Conservation (phyloP, 1,140 invertebrate genomes). For the Mylabris phalerata region DNA sequence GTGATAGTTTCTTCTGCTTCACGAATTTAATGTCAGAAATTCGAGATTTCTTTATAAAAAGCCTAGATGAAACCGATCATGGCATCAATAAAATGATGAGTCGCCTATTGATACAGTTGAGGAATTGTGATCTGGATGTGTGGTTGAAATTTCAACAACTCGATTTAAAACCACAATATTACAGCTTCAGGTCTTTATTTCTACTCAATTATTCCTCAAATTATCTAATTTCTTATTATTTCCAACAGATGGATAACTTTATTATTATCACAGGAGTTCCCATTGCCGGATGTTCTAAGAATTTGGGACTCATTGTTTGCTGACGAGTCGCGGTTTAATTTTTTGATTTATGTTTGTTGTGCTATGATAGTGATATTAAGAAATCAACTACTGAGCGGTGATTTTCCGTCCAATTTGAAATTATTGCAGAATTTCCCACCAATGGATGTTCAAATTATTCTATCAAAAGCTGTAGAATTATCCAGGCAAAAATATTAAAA, state of each 20-base stretch:
- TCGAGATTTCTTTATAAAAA: slow-evolving; percentile 95
- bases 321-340: slow-evolving; percentile 81
- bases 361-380: slow-evolving; percentile 91
- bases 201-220: background rate
- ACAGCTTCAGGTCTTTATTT: slow-evolving; percentile 71
- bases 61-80: slow-evolving; percentile 85
- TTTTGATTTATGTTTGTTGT: slow-evolving; percentile 87
- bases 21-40: slow-evolving; percentile 97
- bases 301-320: slow-evolving; percentile 95
- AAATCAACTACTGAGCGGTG: slow-evolving; percentile 72
- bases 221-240: slow-evolving; percentile 20
- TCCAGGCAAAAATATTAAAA: slow-evolving; percentile 26
- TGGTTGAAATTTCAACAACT: slow-evolving; percentile 70
- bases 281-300: slow-evolving; percentile 88
- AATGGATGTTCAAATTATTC: slow-evolving; percentile 63
- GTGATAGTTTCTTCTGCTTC: slow-evolving; percentile 97
- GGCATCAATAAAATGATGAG: slow-evolving; percentile 84
- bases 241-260: slow-evolving; percentile 84
- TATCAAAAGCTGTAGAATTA: slow-evolving; percentile 56
- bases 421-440: slow-evolving; percentile 80
- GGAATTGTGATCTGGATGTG: slow-evolving; percentile 68
- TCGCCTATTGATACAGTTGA: slow-evolving; percentile 66
- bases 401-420: slow-evolving; percentile 90
- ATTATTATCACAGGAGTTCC: slow-evolving; percentile 96
- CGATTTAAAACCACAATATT: slow-evolving; percentile 91